Conservation (phyloP, 2,888 invertebrate genomes). For the Apodemia mormo region DNA sequence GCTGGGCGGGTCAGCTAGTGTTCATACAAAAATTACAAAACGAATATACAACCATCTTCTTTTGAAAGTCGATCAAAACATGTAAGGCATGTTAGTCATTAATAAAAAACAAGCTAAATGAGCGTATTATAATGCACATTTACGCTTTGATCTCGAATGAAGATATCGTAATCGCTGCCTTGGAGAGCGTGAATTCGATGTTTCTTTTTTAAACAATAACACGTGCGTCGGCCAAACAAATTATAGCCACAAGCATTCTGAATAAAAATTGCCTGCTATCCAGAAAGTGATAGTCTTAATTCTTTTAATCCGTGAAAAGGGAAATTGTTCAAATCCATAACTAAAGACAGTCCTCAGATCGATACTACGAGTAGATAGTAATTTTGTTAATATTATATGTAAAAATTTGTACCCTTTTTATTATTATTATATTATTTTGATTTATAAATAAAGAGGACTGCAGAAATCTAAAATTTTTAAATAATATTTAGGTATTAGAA, state of each 20-base stretch:
- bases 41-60: background rate
- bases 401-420: too few species aligned
- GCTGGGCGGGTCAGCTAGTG: too few species aligned
- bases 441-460: too few species aligned
- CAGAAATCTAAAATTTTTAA: too few species aligned
- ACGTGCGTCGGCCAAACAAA: slow-evolving; percentile 33
- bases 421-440: too few species aligned
- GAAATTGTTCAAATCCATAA: too few species aligned
- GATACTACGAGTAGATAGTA: too few species aligned
- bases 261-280: slow-evolving; percentile 20
- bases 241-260: slow-evolving; percentile 31
- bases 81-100: slow-evolving; percentile 13
- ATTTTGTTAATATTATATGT: too few species aligned
- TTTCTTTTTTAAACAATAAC: slow-evolving; percentile 25
- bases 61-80: background rate
- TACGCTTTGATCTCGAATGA: slow-evolving; percentile 28
- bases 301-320: background rate
- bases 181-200: slow-evolving; percentile 23
- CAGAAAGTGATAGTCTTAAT: slow-evolving; percentile 1
- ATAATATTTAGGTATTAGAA: too few species aligned
- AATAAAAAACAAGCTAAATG: background rate
- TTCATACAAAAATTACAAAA: too few species aligned
- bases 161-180: slow-evolving; percentile 35
- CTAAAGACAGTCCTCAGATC: too few species aligned
- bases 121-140: slow-evolving; percentile 18